Evolutionary conservation across 2,113 vertebrate genomes (phyloP), one percentile per base, ranked within the genome.

Genomic region (Phyllostomus discolor): DNA sequence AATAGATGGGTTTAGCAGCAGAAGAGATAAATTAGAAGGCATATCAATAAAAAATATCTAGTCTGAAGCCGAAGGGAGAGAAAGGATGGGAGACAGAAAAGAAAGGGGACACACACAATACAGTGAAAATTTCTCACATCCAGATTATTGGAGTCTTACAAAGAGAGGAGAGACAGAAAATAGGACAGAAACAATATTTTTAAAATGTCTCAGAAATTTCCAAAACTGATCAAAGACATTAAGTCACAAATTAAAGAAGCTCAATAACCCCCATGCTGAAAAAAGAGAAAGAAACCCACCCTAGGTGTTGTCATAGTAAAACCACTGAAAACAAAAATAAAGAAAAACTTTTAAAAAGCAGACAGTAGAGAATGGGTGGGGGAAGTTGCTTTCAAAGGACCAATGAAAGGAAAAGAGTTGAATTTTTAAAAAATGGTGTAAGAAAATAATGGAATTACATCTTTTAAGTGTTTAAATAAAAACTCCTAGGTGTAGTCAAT

Each of bases 161-260:
- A 72, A 43, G 43, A 54, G 33, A 38, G 17, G 20, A 31, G 5
- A 70, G n/a, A 24, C 28, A 81, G 52, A 78, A 95, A 83, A n/a
- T 59, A 15, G 11, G 24, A 52, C 62, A 67, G 52, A 82, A 93
- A 69, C 4, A 82, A 35, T 54, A 86, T 31, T 16, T 73, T 46
- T 62, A 90, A 3, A 85, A 91, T 26, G 7, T 86, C 67, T 92
- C 73, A 92, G 59, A 92, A 90, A 90, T 69, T 85, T 82, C 35
- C 38, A 76, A 85, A 92, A 92, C 14, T 35, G 50, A 92, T 90
- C 50, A 66, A 84, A 96, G 67, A 62, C 28, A 26, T 22, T 16
- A 52, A 76, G 75, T 31, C 19, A 90, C 28, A 79, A 93, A 59
- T 72, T 95, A 64, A 83, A 43, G 2, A 86, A 41, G 7, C 52